A percentile compares a stretch with the other conserved stretches of the same genome.
These are phyloP conservation scores for Rhyzopertha dominica DNA, from an alignment of 1,140 invertebrate genomes.

Conservation along the genomic window DNA sequence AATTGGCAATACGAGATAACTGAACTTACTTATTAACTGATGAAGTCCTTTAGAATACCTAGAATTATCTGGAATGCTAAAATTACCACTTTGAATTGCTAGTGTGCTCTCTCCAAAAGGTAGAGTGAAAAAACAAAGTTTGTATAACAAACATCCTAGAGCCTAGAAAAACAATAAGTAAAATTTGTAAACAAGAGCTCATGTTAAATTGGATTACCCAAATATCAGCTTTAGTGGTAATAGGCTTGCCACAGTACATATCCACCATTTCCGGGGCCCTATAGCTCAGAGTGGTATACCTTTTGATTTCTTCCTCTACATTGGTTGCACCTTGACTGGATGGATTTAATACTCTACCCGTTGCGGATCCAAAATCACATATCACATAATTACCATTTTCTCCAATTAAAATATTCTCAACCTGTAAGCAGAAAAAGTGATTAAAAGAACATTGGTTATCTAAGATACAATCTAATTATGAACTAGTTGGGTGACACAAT, in stretches of 20 bases:
- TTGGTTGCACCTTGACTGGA: conserved; percentile 63
- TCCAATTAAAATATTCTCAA: conserved; percentile 83
- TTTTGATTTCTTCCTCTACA: conserved; percentile 90
- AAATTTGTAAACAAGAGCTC: conserved; percentile 1
- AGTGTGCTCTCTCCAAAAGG: conserved; percentile 92
- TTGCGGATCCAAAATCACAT: conserved; percentile 61
- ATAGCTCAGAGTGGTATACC: conserved; percentile 91
- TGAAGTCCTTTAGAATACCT: conserved; percentile 63
- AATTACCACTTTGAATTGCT: conserved; percentile 89
- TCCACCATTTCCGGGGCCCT: conserved; percentile 95
- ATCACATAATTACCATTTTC: conserved; percentile 74
- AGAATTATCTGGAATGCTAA: conserved; percentile 80
- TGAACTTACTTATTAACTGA: conserved; percentile 50
- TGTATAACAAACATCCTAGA: conserved; percentile 85
- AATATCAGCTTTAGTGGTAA: conserved; percentile 90
- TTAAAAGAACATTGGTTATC: no score
- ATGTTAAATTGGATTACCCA: conserved; percentile 59
- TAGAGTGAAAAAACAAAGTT: conserved; percentile 86
- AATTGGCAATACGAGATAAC: no score
- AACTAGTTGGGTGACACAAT: no score
- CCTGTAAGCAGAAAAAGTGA: conserved; percentile 50
- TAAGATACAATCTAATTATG: no score
- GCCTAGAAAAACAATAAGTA: conserved; percentile 55
- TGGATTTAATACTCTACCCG: conserved; percentile 73
- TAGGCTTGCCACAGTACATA: conserved; percentile 79